Evolutionary conservation across 2,888 invertebrate genomes (phyloP), one percentile per base, ranked within the genome.

Genomic region (Iphiclides podalirius): DNA sequence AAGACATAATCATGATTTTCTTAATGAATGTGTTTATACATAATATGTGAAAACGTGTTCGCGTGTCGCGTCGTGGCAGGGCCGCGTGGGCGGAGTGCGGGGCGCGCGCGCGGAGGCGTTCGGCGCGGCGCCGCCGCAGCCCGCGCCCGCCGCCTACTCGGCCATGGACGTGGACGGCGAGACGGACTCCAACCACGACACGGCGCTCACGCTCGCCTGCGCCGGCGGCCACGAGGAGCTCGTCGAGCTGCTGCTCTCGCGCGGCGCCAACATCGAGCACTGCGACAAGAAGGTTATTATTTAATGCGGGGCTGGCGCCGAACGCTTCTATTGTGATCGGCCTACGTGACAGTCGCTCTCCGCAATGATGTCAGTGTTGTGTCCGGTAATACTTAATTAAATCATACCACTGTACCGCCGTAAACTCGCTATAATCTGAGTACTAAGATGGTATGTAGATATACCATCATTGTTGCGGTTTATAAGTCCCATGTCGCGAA

Each of bases 111-210:
- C 76, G 49, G 69, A 76, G 64, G 64, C 75, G 70, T 55, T 83
- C n/a, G 41, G 41, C 17, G 58, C 76, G 71, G 57, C 84, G 71
- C 81, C 90, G 43, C 80, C 76, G 52, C 77, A 75, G 56, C 81
- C 87, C 47, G 79, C 84, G 62, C 83, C 90, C 56, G 85, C 87
- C 54, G 90, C 92, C 60, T 93, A 92, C 75, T 92, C 92, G 61
- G 93, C 93, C 61, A 95, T 97, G 90, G 98, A 99, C 79, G 95
- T 99, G 58, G 98, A 99, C 87, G 97, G 97, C 4, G 97, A 98
- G 89, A 99, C 99, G 0, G 99, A 99, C 82, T 97, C 96, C 67
- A 99, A 99, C 90, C 98, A 98, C 84, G 99, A 99, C 86, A 99
- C 99, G 2, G 98, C 99, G 46, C 90, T 99, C 49, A 99, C 99